Conservation (phyloP, 2,113 vertebrate species). For the Phaetusa simplex region DNA sequence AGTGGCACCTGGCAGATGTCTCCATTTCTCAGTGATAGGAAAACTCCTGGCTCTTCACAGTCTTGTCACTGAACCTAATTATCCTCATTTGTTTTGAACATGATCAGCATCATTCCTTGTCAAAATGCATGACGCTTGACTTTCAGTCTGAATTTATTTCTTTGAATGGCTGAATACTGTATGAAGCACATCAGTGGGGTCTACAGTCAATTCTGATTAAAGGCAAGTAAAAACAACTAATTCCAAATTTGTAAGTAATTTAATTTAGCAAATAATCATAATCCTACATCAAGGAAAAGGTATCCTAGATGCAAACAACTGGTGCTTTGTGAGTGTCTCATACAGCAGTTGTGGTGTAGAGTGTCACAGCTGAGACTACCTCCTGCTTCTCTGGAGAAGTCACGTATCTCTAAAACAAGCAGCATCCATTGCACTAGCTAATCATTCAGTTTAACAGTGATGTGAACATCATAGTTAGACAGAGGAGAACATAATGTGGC, state of each 20-base stretch:
- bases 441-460: slow-evolving; percentile 3
- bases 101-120: not conserved
- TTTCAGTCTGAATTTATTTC: not conserved
- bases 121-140: not conserved
- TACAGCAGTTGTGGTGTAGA: not conserved
- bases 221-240: not conserved
- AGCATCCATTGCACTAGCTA: not conserved
- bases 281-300: not conserved
- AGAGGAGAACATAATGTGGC: not conserved
- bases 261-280: not conserved
- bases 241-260: slow-evolving; percentile 5
- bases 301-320: not conserved
- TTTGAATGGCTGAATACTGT: not conserved
- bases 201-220: not conserved
- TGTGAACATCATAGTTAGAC: not conserved
- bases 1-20: not conserved
- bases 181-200: not conserved
- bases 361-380: not conserved
- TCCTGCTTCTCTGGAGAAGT: not conserved
- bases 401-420: not conserved
- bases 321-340: not conserved
- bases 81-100: not conserved
- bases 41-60: not conserved
- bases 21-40: not conserved
- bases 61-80: not conserved